These are phyloP conservation scores for Anastrepha ludens DNA, from an alignment of 1,140 invertebrate genomes.

Conservation along the genomic window DNA sequence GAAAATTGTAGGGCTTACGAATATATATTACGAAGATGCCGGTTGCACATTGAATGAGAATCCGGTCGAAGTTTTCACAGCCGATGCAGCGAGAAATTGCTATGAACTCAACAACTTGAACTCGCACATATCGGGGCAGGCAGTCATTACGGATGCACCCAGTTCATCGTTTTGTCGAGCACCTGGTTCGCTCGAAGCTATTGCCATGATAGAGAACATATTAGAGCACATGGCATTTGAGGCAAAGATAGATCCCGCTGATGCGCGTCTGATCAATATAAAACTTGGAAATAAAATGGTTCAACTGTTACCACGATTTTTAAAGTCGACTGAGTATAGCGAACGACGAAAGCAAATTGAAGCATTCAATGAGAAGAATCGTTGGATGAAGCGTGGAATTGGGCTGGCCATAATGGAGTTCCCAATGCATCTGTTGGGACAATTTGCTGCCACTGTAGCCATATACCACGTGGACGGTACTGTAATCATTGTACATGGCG, in stretches of 20 bases:
- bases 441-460: slow-evolving; percentile 78
- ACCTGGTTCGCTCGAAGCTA: slow-evolving; percentile 80
- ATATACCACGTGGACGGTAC: slow-evolving; percentile 82
- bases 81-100: slow-evolving; percentile 77
- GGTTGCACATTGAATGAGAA: slow-evolving; percentile 80
- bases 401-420: slow-evolving; percentile 78
- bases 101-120: slow-evolving; percentile 75
- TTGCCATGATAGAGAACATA: slow-evolving; percentile 83
- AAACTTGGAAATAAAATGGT: slow-evolving; percentile 70
- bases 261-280: slow-evolving; percentile 81
- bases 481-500: slow-evolving; percentile 80
- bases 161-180: slow-evolving; percentile 79
- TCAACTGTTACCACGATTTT: slow-evolving; percentile 69
- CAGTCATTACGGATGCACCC: slow-evolving; percentile 79
- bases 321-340: slow-evolving; percentile 75
- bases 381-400: slow-evolving; percentile 82
- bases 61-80: slow-evolving; percentile 69
- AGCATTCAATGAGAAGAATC: slow-evolving; percentile 78
- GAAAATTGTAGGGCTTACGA: slow-evolving; percentile 80
- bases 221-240: slow-evolving; percentile 87
- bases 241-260: slow-evolving; percentile 81
- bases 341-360: slow-evolving; percentile 75
- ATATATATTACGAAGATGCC: slow-evolving; percentile 79
- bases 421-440: slow-evolving; percentile 74
- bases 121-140: slow-evolving; percentile 77